Conservation (phyloP, 1,140 invertebrate genomes). For the Monochamus saltuarius region DNA sequence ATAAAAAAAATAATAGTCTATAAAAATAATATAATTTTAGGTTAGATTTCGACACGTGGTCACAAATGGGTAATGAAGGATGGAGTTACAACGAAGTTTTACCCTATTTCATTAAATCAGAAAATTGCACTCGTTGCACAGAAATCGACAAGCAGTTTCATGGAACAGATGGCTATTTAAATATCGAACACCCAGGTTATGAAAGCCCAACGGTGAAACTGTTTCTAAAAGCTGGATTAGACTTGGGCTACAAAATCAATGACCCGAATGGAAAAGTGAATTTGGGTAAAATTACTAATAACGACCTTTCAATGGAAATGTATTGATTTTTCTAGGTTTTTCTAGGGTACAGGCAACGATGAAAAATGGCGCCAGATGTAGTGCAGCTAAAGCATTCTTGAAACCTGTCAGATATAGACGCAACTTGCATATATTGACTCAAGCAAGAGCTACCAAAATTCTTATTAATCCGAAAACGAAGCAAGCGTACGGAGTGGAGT, state of each 20-base stretch:
- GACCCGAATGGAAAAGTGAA: constrained; percentile 65
- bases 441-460: constrained; percentile 67
- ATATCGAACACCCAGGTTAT: constrained; percentile 66
- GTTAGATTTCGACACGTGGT: constrained; percentile 71
- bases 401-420: constrained; percentile 59
- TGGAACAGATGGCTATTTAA: constrained; percentile 62
- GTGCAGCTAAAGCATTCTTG: constrained; percentile 69
- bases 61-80: constrained; percentile 74
- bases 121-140: constrained; percentile 58
- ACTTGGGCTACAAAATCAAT: constrained; percentile 69
- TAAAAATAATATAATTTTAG: neutral
- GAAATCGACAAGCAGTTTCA: constrained; percentile 48
- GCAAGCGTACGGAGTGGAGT: constrained; percentile 67
- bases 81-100: constrained; percentile 85
- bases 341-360: constrained; percentile 65
- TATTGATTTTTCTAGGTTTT: constrained; percentile 31
- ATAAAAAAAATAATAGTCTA: neutral
- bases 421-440: constrained; percentile 72
- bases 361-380: constrained; percentile 67
- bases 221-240: constrained; percentile 67
- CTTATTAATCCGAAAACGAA: constrained; percentile 63
- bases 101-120: constrained; percentile 81
- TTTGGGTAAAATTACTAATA: constrained; percentile 49
- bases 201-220: constrained; percentile 60
- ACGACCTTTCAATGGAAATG: neutral